Evolutionary conservation across 1,140 invertebrate genomes (phyloP), one percentile per base, ranked within the genome.

Genomic region (Drosophila suzukii): DNA sequence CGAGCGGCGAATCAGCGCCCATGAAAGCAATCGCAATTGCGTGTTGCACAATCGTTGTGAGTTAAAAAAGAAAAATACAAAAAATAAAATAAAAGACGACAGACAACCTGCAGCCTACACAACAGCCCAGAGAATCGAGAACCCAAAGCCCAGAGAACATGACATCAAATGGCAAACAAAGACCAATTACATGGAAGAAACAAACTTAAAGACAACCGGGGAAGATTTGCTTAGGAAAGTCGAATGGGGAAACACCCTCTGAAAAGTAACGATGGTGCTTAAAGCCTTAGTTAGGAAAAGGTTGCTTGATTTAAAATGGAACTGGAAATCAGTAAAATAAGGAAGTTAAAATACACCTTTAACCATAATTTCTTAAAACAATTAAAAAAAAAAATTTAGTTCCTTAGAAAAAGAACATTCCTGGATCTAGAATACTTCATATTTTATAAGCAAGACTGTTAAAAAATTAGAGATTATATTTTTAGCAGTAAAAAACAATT

Each of bases 161-260:
- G 82, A 86, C 82, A 86, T 79, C 82, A 83, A 86, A 86, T 65
- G 84, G 82, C 84, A 86, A 86, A 86, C 82, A 86, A 86, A 89
- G 84, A 79, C 75, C 82, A 86, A 86, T 86, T 86, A 86, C 82
- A 85, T 76, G 66, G 46, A 70, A 76, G 60, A 76, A 58, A 65
- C 65, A 73, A 73, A 55, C 56, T 63, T 24, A 56, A 66, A 66
- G 39, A 53, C 41, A 60, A 47, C 24, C 30, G 1, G 8, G 32
- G 10, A 17, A n/a, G 32, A 34, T 38, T 58, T 34, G 8, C 3
- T 4, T 3, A 58, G 4, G 6, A 11, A 63, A 55, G 34, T 39
- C 53, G 61, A 47, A 30, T 27, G 4, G 13, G 32, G 15, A 0
- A 32, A 24, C 50, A 71, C 67, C 30, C 65, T 72, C 2, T 10